phyloP scores from a whole-genome alignment of 2,888 invertebrate genomes.

The Perdita meconis region DNA sequence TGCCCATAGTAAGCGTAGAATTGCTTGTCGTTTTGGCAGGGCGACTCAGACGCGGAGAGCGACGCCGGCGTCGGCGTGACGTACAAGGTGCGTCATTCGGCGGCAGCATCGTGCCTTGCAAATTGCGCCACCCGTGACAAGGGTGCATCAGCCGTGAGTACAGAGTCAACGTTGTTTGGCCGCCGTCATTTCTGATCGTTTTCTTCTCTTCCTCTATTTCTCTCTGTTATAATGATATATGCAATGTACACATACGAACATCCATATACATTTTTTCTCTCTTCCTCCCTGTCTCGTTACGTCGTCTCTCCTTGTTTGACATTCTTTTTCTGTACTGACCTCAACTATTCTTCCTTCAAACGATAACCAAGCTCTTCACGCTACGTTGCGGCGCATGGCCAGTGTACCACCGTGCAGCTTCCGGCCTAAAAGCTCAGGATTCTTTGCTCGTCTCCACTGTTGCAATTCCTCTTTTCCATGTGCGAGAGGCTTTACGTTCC shows the following conservation, averaged over 20 bases:
- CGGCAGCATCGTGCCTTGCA: conserved; percentile 83
- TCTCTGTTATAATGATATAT: too few relatives aligned
- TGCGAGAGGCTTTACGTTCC: conserved; percentile 3
- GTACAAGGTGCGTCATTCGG: conserved; percentile 86
- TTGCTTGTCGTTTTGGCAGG: conserved; percentile 82
- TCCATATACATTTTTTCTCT: conserved; percentile 32
- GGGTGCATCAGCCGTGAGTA: conserved; percentile 83
- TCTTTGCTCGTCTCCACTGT: conserved; percentile 24
- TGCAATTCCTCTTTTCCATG: neutral
- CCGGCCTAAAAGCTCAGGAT: conserved; percentile 19
- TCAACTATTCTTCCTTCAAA: conserved; percentile 1
- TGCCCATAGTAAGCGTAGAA: conserved; percentile 81
- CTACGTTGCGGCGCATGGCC: conserved; percentile 38
- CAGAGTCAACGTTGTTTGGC: conserved; percentile 68
- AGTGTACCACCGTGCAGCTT: conserved; percentile 29
- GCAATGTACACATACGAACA: conserved; percentile 13
- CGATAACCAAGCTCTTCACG: conserved; percentile 9
- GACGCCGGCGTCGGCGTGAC: conserved; percentile 88
- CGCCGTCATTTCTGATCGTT: conserved; percentile 32
- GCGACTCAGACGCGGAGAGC: conserved; percentile 83
- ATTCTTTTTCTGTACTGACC: neutral
- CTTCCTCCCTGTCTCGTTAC: conserved; percentile 2
- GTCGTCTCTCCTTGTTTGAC: conserved; percentile 4
- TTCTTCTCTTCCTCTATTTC: too few relatives aligned
- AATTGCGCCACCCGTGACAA: conserved; percentile 83